Evolutionary conservation across 2,113 vertebrate genomes (phyloP).

Genomic region (Aptenodytes patagonicus): DNA sequence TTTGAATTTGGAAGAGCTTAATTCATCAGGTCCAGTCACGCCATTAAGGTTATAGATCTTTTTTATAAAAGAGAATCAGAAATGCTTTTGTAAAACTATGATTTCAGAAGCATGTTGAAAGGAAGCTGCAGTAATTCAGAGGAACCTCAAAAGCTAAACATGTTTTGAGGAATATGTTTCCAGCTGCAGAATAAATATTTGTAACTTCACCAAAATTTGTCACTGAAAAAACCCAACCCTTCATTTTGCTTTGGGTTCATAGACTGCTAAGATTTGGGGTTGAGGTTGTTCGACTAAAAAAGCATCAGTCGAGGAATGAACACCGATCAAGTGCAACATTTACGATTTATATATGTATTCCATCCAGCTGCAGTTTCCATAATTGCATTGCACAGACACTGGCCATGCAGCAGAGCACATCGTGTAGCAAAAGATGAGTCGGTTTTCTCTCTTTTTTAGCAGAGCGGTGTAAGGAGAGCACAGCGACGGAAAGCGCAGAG

Average conservation of each 20-base stretch:
- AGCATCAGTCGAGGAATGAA: background rate
- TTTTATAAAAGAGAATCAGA: background rate
- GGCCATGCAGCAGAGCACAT: background rate
- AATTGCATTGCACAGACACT: background rate
- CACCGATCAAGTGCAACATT: background rate
- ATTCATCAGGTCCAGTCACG: background rate
- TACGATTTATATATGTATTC: background rate
- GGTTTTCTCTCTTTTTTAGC: background rate
- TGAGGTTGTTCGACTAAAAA: background rate
- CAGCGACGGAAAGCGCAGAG: background rate
- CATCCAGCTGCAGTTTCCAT: background rate
- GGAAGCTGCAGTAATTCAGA: background rate
- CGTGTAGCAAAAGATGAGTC: background rate
- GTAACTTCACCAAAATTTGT: background rate
- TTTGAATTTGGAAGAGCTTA: background rate
- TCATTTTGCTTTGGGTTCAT: background rate
- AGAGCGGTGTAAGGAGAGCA: background rate
- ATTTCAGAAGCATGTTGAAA: background rate
- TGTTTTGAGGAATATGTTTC: background rate
- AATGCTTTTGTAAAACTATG: background rate
- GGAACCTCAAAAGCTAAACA: background rate
- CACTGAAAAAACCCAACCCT: background rate
- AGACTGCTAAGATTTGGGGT: background rate
- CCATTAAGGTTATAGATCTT: background rate
- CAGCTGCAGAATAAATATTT: background rate